These are phyloP conservation scores for Diadromus collaris DNA, from an alignment of 2,888 invertebrate species.

Conservation along the genomic window DNA sequence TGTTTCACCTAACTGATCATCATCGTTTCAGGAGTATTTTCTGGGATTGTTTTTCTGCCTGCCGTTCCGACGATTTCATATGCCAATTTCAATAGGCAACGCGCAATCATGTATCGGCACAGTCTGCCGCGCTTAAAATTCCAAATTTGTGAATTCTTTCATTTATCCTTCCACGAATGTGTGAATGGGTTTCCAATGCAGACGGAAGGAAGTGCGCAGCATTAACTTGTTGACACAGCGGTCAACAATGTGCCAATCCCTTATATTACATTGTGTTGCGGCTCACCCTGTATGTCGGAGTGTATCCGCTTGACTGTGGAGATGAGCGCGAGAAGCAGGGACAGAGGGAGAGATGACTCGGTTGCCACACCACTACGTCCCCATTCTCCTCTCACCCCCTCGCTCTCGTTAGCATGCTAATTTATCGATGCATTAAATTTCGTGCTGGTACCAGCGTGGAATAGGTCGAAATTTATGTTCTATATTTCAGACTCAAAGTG, in stretches of 20 bases:
- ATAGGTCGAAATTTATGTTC: constrained; percentile 71
- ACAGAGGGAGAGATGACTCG: constrained; percentile 45
- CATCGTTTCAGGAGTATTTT: no score
- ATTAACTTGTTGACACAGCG: background rate
- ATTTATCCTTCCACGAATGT: background rate
- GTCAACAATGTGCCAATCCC: constrained; percentile 6
- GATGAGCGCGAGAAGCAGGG: constrained; percentile 39
- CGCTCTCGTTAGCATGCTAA: constrained; percentile 78
- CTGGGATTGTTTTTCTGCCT: no score
- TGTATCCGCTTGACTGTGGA: constrained; percentile 30
- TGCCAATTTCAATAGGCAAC: background rate
- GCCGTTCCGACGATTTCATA: background rate
- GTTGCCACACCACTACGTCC: constrained; percentile 37
- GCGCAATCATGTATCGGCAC: background rate
- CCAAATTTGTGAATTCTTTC: no score
- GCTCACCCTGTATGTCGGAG: constrained; percentile 42
- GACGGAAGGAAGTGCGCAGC: background rate
- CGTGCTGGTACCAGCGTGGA: constrained; percentile 67
- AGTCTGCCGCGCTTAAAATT: background rate
- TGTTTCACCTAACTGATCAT: background rate
- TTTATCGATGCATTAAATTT: constrained; percentile 78
- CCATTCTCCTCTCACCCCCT: constrained; percentile 46
- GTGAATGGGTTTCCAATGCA: background rate
- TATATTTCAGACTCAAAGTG: constrained; percentile 74
- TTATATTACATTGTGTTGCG: constrained; percentile 4